These are phyloP conservation scores for Psittacula cyanocephala DNA, from an alignment of 2,113 vertebrate genomes.

Conservation along the genomic window DNA sequence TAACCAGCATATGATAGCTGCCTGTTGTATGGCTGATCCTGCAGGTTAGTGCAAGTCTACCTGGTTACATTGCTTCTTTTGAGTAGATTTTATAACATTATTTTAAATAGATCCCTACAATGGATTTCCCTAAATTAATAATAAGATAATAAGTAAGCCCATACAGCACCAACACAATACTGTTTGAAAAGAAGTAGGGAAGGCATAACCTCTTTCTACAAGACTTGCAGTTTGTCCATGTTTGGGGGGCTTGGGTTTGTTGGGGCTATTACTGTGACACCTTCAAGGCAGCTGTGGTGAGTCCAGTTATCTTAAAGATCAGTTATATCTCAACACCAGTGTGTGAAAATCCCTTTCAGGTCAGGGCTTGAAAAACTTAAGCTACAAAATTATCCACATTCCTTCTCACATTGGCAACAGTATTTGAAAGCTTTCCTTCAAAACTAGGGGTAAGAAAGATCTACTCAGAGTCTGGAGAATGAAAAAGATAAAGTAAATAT, in stretches of 20 bases:
- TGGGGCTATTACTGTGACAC: background rate
- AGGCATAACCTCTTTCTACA: background rate
- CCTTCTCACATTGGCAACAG: background rate
- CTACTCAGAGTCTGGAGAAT: background rate
- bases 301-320: background rate
- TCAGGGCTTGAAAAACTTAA: background rate
- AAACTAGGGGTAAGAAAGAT: background rate
- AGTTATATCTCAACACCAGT: background rate
- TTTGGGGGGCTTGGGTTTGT: background rate
- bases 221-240: background rate
- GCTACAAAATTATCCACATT: background rate
- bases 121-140: background rate
- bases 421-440: background rate
- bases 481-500: background rate
- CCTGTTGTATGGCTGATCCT: background rate
- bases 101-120: background rate
- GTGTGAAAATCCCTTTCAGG: background rate
- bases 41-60: background rate
- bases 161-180: background rate
- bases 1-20: background rate
- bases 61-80: background rate
- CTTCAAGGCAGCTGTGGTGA: background rate
- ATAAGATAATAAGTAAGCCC: background rate
- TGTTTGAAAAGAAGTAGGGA: background rate
- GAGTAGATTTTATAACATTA: background rate